Evolutionary conservation across 2,888 invertebrate genomes (phyloP).

Genomic region (Xanthorhoe designata): DNA sequence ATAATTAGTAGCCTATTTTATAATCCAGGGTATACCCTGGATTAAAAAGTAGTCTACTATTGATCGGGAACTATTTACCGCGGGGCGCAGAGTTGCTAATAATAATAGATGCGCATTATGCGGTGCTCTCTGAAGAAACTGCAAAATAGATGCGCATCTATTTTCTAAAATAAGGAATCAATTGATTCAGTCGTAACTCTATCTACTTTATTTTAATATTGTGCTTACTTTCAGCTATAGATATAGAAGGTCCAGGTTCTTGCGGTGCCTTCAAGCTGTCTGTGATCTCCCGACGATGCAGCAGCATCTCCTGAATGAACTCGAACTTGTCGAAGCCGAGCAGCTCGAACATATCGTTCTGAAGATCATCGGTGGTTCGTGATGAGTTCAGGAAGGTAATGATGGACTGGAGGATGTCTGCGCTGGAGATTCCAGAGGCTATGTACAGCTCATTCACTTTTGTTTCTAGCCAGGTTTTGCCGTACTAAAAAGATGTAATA

Average conservation of each 20-base stretch:
- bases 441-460: conserved; percentile 82
- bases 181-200: too few relatives aligned
- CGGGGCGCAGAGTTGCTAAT: too few relatives aligned
- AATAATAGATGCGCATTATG: too few relatives aligned
- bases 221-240: conserved; percentile 62
- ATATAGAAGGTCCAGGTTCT: conserved; percentile 61
- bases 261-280: conserved; percentile 61
- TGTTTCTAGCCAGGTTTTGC: conserved; percentile 83
- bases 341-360: conserved; percentile 94
- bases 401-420: conserved; percentile 86
- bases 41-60: too few relatives aligned
- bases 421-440: conserved; percentile 79
- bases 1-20: too few relatives aligned
- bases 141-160: neutral
- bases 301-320: conserved; percentile 88
- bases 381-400: conserved; percentile 86
- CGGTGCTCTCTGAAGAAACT: too few relatives aligned
- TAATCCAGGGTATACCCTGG: too few relatives aligned
- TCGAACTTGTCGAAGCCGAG: conserved; percentile 95
- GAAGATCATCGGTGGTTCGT: conserved; percentile 88
- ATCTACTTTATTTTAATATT: too few relatives aligned
- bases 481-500: conserved; percentile 71
- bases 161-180: too few relatives aligned
- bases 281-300: conserved; percentile 86
- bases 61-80: too few relatives aligned